Evolutionary conservation across 1,140 invertebrate genomes (phyloP).

Genomic region (Lepidurus arcticus): DNA sequence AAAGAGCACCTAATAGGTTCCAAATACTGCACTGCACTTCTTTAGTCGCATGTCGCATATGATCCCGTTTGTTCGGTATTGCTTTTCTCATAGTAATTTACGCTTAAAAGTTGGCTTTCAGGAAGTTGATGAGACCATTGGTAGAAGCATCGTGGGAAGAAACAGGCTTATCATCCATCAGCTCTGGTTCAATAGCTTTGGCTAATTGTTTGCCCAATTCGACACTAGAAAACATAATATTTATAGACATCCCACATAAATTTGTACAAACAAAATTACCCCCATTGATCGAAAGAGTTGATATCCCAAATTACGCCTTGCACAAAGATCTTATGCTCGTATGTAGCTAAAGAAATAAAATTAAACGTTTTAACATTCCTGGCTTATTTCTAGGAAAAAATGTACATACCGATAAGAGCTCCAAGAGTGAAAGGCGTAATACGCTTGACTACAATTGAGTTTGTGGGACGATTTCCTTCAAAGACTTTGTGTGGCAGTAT

Average conservation of each 20-base stretch:
- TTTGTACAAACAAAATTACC: constrained; percentile 51
- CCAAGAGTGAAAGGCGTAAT: constrained; percentile 92
- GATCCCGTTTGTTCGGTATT: too few species aligned
- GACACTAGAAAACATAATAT: constrained; percentile 57
- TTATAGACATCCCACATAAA: constrained; percentile 33
- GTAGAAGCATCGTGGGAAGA: constrained; percentile 83
- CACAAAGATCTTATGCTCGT: constrained; percentile 98
- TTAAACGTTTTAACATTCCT: neutral
- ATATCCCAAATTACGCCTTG: constrained; percentile 99
- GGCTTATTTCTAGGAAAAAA: neutral
- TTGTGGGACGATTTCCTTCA: constrained; percentile 93
- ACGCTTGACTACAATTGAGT: constrained; percentile 91
- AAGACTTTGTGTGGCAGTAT: constrained; percentile 96
- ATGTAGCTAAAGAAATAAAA: constrained; percentile 66
- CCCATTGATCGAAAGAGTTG: constrained; percentile 99
- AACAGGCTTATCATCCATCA: constrained; percentile 53
- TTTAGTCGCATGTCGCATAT: neutral
- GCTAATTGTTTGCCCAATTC: constrained; percentile 98
- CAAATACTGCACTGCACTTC: neutral
- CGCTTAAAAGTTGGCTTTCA: constrained; percentile 54
- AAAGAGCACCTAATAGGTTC: constrained; percentile 10
- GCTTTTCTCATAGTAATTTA: neutral
- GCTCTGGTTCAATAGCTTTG: constrained; percentile 92
- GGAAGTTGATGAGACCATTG: constrained; percentile 91
- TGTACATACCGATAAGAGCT: constrained; percentile 77